A percentile compares a stretch with the other conserved stretches of the same genome.
Conservation (phyloP, 2,113 vertebrate species). For the Percina caprodes region DNA sequence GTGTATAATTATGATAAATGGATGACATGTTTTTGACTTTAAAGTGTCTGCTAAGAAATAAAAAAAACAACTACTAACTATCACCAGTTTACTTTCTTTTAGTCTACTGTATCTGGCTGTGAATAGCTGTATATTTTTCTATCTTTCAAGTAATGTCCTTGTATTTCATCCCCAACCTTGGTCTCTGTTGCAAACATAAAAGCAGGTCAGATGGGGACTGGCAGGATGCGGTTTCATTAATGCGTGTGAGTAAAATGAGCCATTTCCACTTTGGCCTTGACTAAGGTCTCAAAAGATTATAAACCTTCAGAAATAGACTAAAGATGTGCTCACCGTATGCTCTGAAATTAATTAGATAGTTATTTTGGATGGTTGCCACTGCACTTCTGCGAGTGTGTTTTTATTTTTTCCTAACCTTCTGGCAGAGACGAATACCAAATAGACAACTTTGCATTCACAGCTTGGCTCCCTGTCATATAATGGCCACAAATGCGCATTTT, state of each 20-base stretch:
- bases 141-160: slow-evolving; percentile 61
- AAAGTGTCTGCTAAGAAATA: background rate
- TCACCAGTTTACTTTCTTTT: background rate
- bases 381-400: slow-evolving; percentile 70
- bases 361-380: slow-evolving; percentile 77
- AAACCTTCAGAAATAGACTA: slow-evolving; percentile 69
- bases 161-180: slow-evolving; percentile 75
- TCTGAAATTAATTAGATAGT: slow-evolving; percentile 77
- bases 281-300: slow-evolving; percentile 73
- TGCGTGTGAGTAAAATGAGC: slow-evolving; percentile 72
- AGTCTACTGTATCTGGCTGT: background rate
- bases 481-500: slow-evolving; percentile 52
- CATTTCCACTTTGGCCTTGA: slow-evolving; percentile 73
- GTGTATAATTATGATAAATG: background rate
- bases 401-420: slow-evolving; percentile 76
- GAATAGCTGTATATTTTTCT: slow-evolving; percentile 5
- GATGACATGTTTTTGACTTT: background rate
- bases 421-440: slow-evolving; percentile 70
- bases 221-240: slow-evolving; percentile 71
- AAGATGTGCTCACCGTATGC: slow-evolving; percentile 63
- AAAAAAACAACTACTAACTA: background rate
- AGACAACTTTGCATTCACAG: slow-evolving; percentile 67
- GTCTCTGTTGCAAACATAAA: slow-evolving; percentile 50
- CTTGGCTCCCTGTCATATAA: slow-evolving; percentile 54
- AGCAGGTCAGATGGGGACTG: slow-evolving; percentile 71